Conservation (phyloP, 2,888 invertebrate species). For the Nemotelus nigrinus region DNA sequence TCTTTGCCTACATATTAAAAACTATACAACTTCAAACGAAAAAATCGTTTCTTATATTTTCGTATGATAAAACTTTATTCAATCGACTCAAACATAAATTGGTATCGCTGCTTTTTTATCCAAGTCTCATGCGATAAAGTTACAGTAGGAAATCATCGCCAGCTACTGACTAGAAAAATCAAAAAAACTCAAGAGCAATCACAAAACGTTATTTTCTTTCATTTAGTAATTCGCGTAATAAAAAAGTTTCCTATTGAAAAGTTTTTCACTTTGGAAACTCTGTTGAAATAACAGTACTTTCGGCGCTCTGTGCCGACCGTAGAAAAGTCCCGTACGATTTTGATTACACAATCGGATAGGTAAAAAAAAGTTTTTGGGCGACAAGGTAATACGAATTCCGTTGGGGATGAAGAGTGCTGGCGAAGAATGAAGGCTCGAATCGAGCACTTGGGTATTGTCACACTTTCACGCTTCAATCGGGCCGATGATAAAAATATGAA, state of each 20-base stretch:
- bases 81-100: too few species aligned
- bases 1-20: too few species aligned
- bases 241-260: constrained; percentile 48
- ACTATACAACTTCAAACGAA: too few species aligned
- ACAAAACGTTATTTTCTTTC: constrained; percentile 43
- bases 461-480: constrained; percentile 20
- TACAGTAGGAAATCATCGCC: too few species aligned
- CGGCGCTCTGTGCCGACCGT: neutral
- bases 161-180: neutral
- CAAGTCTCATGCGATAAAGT: too few species aligned
- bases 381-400: constrained; percentile 14
- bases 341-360: constrained; percentile 21
- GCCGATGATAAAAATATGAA: constrained; percentile 13
- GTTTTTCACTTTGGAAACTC: constrained; percentile 27
- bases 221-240: constrained; percentile 48
- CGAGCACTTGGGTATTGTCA: neutral
- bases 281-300: neutral
- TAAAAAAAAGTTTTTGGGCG: constrained; percentile 10
- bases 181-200: constrained; percentile 5
- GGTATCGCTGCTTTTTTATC: too few species aligned
- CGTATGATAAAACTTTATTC: too few species aligned
- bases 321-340: neutral
- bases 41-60: too few species aligned
- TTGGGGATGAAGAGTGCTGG: neutral
- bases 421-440: neutral